These are phyloP conservation scores for Phenganax stokvisi DNA, from an alignment of 92 coral and sea anemone species.

Conservation along the genomic window DNA sequence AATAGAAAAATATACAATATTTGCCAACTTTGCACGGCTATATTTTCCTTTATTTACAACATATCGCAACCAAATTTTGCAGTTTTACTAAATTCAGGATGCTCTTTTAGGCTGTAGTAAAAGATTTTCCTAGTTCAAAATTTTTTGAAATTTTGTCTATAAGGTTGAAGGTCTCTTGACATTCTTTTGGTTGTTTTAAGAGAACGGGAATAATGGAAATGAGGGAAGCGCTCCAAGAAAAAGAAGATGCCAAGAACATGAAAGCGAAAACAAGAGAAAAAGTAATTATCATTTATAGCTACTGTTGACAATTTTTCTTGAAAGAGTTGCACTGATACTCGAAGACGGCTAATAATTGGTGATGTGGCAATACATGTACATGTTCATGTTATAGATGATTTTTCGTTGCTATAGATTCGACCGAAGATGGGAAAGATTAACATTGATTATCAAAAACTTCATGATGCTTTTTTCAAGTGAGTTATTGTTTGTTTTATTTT, in stretches of 20 bases:
- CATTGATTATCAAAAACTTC: conserved; percentile 95
- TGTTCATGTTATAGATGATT: conserved; percentile 8
- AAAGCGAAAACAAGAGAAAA: conserved; percentile 99
- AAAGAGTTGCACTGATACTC: not conserved
- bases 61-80: no score
- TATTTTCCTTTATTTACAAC: no score
- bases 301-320: not conserved
- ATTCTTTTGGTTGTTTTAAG: conserved; percentile 41
- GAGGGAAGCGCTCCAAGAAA: conserved; percentile 99
- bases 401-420: conserved; percentile 61
- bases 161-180: no score
- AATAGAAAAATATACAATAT: no score
- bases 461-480: conserved; percentile 97
- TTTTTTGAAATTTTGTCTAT: no score
- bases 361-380: not conserved
- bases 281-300: conserved; percentile 43
- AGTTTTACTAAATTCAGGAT: no score
- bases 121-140: no score
- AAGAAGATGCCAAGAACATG: conserved; percentile 95
- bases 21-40: no score
- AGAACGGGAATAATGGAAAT: conserved; percentile 99
- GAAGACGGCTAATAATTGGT: no score
- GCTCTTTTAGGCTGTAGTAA: no score
- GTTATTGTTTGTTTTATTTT: conserved; percentile 26
- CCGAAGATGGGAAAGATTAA: conserved; percentile 99